Percentiles rank a stretch among this genome's conserved stretches.
phyloP scores from a whole-genome alignment of 35 echinoderm and acorn worm species.

The Heliocidaris erythrogramma region DNA sequence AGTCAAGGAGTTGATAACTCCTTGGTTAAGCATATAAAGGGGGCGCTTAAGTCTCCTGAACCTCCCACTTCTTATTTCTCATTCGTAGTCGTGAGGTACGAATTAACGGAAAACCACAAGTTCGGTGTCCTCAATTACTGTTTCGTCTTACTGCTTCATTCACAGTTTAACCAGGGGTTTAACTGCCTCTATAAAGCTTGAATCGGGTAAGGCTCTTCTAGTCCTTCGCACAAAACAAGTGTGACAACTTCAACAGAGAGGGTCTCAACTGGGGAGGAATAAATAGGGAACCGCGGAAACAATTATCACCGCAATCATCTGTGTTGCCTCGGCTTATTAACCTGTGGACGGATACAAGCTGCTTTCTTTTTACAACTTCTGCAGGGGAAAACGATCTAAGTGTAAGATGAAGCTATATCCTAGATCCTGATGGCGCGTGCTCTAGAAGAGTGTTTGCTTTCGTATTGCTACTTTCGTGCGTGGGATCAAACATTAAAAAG shows the following conservation, averaged over 20 bases:
- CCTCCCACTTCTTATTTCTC: not conserved
- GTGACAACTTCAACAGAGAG: not conserved
- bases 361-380: not conserved
- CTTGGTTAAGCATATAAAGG: not conserved
- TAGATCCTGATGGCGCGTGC: not conserved
- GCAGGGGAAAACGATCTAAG: too few species aligned
- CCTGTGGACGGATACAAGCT: not conserved
- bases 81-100: not conserved
- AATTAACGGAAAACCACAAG: not conserved
- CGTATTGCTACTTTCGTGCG: not conserved
- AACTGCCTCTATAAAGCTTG: not conserved
- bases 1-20: too few species aligned
- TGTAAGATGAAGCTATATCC: not conserved
- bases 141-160: not conserved
- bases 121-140: not conserved
- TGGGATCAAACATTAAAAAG: not conserved
- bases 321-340: not conserved
- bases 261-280: not conserved
- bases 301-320: not conserved
- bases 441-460: not conserved
- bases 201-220: not conserved
- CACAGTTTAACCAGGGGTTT: too few species aligned
- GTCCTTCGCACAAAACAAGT: not conserved
- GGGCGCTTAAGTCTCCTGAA: not conserved
- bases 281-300: not conserved